Evolutionary conservation across 2,888 invertebrate genomes (phyloP).

Genomic region (Dusona sp.): DNA sequence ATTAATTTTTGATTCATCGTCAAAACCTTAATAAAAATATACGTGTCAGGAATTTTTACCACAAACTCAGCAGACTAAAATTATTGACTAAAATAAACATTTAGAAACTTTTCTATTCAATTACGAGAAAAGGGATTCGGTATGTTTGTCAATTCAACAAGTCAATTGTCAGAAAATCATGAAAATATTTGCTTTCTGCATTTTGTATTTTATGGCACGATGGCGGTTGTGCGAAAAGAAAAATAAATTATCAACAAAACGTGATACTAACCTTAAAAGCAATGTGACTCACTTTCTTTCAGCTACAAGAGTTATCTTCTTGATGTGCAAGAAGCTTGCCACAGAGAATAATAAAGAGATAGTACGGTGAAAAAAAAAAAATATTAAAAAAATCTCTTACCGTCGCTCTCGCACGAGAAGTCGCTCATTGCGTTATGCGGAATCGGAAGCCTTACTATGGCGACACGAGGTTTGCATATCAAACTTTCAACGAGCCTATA

Average conservation of each 20-base stretch:
- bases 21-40: too few species aligned
- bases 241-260: not conserved
- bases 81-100: too few species aligned
- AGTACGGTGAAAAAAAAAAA: not conserved
- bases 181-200: too few species aligned
- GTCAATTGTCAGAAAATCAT: too few species aligned
- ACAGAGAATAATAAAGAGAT: not conserved
- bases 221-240: too few species aligned
- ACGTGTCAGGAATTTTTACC: too few species aligned
- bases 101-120: too few species aligned
- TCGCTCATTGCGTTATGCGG: conserved; percentile 63
- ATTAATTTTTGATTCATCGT: too few species aligned
- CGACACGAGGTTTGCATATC: conserved; percentile 71
- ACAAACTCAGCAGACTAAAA: too few species aligned
- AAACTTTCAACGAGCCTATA: conserved; percentile 48
- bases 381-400: not conserved
- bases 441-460: conserved; percentile 70
- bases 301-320: not conserved
- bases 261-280: not conserved
- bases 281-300: not conserved
- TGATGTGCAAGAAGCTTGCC: not conserved
- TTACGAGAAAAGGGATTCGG: too few species aligned
- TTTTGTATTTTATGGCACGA: too few species aligned
- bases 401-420: conserved; percentile 6
- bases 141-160: too few species aligned